These are phyloP conservation scores for Elmis aenea DNA, from an alignment of 2,888 invertebrate genomes.

Conservation along the genomic window DNA sequence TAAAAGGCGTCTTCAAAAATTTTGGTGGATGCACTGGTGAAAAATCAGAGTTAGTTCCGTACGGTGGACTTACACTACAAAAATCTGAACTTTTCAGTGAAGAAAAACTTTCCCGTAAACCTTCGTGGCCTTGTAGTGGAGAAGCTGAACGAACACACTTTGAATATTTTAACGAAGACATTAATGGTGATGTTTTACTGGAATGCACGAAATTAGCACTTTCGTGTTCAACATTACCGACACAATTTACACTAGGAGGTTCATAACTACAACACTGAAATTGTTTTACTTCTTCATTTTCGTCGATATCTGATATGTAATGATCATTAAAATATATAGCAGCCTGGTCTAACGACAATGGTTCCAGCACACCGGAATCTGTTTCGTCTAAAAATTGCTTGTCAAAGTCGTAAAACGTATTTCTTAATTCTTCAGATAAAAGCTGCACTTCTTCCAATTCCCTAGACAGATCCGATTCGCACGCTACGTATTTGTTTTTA, in stretches of 20 bases:
- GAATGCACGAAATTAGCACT: slow-evolving; percentile 4
- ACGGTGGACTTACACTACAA: slow-evolving; percentile 29
- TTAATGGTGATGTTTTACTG: slow-evolving; percentile 10
- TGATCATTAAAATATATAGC: slow-evolving; percentile 41
- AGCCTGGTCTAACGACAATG: slow-evolving; percentile 1
- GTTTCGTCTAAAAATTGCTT: slow-evolving; percentile 9
- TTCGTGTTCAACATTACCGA: no score
- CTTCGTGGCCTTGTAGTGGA: slow-evolving; percentile 24
- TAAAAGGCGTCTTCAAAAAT: slow-evolving; percentile 39
- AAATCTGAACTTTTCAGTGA: slow-evolving; percentile 42
- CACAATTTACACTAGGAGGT: slow-evolving; percentile 4
- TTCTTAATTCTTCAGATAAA: slow-evolving; percentile 33
- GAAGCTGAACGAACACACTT: slow-evolving; percentile 17
- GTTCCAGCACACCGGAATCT: slow-evolving; percentile 5
- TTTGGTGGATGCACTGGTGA: slow-evolving; percentile 24
- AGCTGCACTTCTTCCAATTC: slow-evolving; percentile 41
- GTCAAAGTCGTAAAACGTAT: slow-evolving; percentile 29
- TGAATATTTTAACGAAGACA: slow-evolving; percentile 7
- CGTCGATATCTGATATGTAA: slow-evolving; percentile 46
- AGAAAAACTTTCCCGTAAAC: slow-evolving; percentile 33
- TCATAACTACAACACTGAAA: slow-evolving; percentile 25
- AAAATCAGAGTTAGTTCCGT: slow-evolving; percentile 23
- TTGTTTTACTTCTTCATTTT: slow-evolving; percentile 43
- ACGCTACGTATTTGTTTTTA: slow-evolving; percentile 38
- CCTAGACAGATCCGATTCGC: slow-evolving; percentile 36